Evolutionary conservation across 2,113 vertebrate genomes (phyloP).

Genomic region (Catharus bicknelli): DNA sequence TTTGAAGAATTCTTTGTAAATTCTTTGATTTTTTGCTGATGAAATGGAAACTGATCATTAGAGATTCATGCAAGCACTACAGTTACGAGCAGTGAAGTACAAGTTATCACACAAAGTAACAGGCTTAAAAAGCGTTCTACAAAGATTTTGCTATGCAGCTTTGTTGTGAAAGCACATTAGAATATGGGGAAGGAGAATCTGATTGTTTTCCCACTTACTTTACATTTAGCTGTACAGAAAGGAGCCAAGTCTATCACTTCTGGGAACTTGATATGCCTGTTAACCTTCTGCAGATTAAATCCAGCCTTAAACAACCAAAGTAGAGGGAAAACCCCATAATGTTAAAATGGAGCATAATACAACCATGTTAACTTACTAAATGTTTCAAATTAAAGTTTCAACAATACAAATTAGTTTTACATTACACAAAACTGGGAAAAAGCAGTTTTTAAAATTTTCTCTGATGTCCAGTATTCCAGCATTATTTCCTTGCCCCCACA

Average conservation of each 20-base stretch:
- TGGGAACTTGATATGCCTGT: constrained; percentile 90
- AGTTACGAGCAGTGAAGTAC: rapidly evolving
- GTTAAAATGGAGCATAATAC: not conserved
- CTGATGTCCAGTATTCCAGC: not conserved
- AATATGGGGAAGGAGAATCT: not conserved
- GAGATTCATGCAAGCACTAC: not conserved
- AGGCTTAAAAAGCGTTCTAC: not conserved
- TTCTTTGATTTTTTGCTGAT: not conserved
- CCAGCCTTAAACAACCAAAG: constrained; percentile 77
- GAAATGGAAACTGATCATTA: not conserved
- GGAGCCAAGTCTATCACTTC: constrained; percentile 91
- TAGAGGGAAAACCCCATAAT: not conserved
- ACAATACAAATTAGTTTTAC: not conserved
- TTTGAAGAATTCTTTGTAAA: not conserved
- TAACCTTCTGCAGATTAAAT: constrained; percentile 92
- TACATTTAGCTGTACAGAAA: constrained; percentile 90
- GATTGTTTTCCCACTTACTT: constrained; percentile 77
- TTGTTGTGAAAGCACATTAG: not conserved
- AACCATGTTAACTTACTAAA: not conserved
- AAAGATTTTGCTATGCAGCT: not conserved
- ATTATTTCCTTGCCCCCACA: not conserved
- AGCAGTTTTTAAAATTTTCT: not conserved
- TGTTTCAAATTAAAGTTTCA: not conserved
- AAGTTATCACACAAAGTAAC: not conserved
- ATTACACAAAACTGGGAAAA: not conserved